phyloP scores from a whole-genome alignment of 2,888 invertebrate species.

The Tetheella fluctuosa region DNA sequence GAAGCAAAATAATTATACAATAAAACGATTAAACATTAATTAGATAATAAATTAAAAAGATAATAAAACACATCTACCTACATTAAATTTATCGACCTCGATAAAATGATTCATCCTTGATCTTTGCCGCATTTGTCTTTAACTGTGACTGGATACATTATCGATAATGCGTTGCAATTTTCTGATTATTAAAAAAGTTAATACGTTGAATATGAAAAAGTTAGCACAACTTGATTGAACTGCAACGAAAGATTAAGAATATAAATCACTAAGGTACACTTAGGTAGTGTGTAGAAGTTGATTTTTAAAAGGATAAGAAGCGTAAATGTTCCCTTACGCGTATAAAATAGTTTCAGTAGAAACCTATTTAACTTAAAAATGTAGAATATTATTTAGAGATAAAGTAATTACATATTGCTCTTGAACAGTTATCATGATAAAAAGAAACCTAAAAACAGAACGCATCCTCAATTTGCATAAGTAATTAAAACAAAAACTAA shows the following conservation, averaged over 20 bases:
- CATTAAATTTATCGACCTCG: slow-evolving; percentile 9
- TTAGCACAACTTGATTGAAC: not conserved
- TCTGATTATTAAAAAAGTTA: not conserved
- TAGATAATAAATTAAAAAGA: slow-evolving; percentile 7
- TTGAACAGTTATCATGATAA: too few relatives aligned
- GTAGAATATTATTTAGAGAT: too few relatives aligned
- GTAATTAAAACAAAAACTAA: not conserved
- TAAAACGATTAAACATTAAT: slow-evolving; percentile 6
- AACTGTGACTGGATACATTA: not conserved
- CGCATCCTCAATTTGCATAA: not conserved
- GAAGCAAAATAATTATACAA: slow-evolving; percentile 7
- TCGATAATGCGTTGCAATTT: slow-evolving; percentile 2
- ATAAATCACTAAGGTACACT: too few relatives aligned
- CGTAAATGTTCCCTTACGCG: too few relatives aligned
- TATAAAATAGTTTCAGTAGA: too few relatives aligned
- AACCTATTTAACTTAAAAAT: too few relatives aligned
- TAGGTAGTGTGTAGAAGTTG: too few relatives aligned
- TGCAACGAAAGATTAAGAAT: too few relatives aligned
- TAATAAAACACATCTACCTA: slow-evolving; percentile 8
- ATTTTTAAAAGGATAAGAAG: too few relatives aligned
- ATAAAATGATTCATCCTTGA: slow-evolving; percentile 7
- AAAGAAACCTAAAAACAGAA: too few relatives aligned
- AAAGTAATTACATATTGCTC: too few relatives aligned
- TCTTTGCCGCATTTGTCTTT: slow-evolving; percentile 6
- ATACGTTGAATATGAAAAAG: not conserved